A percentile compares a stretch with the other conserved stretches of the same genome.
Conservation (phyloP, 2,888 invertebrate genomes). For the Pristionchus fissidentatus region DNA sequence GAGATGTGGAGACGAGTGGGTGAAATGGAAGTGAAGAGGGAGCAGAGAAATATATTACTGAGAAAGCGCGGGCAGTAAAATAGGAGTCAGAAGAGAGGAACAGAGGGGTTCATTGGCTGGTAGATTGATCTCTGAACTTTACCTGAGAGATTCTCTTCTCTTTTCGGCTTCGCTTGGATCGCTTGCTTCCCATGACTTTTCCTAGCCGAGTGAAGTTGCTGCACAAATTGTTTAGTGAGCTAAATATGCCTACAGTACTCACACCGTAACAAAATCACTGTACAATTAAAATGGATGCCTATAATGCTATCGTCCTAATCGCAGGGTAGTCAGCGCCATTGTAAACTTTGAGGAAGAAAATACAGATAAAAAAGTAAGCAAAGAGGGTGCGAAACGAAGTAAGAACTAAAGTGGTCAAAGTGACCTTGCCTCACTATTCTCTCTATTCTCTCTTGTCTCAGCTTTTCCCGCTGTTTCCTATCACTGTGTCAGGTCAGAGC, state of each 20-base stretch:
- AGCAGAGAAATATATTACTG: background rate
- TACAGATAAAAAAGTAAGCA: no score
- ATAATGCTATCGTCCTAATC: background rate
- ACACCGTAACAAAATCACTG: background rate
- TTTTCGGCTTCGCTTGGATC: conserved; percentile 18
- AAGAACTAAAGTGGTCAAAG: background rate
- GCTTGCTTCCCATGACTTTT: conserved; percentile 45
- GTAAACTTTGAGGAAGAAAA: background rate
- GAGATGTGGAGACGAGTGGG: background rate
- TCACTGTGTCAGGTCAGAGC: conserved; percentile 29
- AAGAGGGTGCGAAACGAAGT: background rate
- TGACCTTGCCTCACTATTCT: no score
- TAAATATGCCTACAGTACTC: conserved; percentile 30
- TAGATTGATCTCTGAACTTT: conserved; percentile 6
- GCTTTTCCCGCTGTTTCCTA: background rate
- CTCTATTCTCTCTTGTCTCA: no score
- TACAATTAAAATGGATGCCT: background rate
- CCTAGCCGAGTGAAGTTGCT: background rate
- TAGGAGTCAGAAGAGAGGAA: background rate
- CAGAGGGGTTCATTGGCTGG: background rate
- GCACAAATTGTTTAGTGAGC: background rate
- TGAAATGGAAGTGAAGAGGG: background rate
- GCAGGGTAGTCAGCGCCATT: background rate
- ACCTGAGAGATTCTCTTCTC: conserved; percentile 39
- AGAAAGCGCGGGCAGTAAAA: background rate